phyloP scores from a whole-genome alignment of 2,797 vertebrate genomes.

The Malacoraja senta region DNA sequence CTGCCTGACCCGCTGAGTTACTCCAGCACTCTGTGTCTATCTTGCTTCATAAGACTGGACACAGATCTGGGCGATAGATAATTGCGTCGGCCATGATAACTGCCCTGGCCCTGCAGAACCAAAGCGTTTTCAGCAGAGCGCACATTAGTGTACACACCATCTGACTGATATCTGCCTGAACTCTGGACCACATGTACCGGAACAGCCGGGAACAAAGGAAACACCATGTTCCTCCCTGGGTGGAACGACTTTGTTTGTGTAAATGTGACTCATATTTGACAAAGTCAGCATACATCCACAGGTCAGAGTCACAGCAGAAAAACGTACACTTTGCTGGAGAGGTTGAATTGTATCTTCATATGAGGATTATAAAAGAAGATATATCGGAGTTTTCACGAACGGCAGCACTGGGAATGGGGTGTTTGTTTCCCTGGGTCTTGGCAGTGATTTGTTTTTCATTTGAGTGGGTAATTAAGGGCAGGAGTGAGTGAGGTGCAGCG shows the following conservation, averaged over 20 bases:
- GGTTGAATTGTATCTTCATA: background rate
- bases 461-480: background rate
- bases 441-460: background rate
- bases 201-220: background rate
- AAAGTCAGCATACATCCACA: background rate
- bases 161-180: too few relatives aligned
- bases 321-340: background rate
- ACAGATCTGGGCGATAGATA: too few relatives aligned
- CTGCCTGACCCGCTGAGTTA: too few relatives aligned
- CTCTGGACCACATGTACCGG: background rate
- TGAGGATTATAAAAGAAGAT: background rate
- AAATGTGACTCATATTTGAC: background rate
- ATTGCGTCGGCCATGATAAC: too few relatives aligned
- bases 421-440: background rate
- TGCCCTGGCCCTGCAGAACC: too few relatives aligned
- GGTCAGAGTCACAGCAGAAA: background rate
- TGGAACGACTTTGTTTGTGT: background rate
- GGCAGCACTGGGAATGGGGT: background rate
- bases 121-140: too few relatives aligned
- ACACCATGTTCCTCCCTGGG: background rate
- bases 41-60: too few relatives aligned
- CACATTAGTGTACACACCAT: too few relatives aligned
- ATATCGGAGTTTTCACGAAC: background rate
- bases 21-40: too few relatives aligned
- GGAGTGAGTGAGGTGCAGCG: background rate